Evolutionary conservation across 2,113 vertebrate species (phyloP), one percentile per base, ranked within the genome.

Genomic region (Aspiorhynchus laticeps): DNA sequence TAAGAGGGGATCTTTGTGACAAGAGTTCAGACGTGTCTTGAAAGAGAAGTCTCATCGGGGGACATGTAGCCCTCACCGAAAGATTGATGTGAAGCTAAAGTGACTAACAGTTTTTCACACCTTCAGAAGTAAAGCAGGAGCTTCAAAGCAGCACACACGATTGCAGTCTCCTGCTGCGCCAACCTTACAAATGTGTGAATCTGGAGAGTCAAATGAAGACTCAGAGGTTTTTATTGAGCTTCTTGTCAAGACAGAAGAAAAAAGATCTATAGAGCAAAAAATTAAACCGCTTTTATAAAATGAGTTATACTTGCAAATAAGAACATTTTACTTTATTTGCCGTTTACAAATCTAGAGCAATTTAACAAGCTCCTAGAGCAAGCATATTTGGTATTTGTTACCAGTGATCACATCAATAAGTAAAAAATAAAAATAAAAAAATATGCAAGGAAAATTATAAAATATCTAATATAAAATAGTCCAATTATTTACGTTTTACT

Each of bases 41-140:
- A 74, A 65, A 15, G 1, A 46, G 17, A 77, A 80, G 10, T 84
- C 74, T 83, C 61, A 41, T 33, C 24, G 51, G 80, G 80, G 63
- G 26, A 48, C 21, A 38, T 11, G 26, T 73, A 41, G 1, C 67
- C 41, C 41, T 69, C 15, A 10, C 33, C 15, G 80, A 56, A 51
- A 59, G 36, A 77, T 77, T 61, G 31, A 69, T 81, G 36, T 15
- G 46, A 21, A 41, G 36, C 31, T 51, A 67, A 88, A 86, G 11
- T 67, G 75, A 86, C 79, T 56, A 83, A 28, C n/a, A 4, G 17
- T 36, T 36, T 84, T 84, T 89, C 81, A 89, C 85, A 87, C 74
- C 63, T 86, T 65, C 71, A n/a, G 43, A 21, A 85, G 76, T 36
- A 21, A 53, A 48, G 84, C n/a, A 24, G 71, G 43, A 82, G 24